A percentile compares a stretch with the other conserved stretches of the same genome.
Evolutionary conservation across 1,140 invertebrate genomes (phyloP).

Genomic region (Drosophila ogumai): DNA sequence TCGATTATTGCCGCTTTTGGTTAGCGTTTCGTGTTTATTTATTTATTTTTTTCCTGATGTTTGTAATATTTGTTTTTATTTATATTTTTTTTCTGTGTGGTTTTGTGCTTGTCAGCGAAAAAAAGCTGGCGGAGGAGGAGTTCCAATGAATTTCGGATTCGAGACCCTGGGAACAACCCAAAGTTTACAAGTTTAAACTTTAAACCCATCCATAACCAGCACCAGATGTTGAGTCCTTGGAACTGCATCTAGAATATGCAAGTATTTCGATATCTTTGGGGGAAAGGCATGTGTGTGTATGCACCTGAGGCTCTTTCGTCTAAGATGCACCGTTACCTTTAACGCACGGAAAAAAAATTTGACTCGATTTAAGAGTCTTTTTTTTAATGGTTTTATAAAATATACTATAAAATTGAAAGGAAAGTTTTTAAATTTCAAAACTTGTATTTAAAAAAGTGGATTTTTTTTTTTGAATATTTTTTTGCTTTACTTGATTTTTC

Average conservation of each 20-base stretch:
- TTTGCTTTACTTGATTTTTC: neutral
- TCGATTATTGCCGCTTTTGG: slow-evolving; percentile 8
- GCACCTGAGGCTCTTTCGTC: neutral
- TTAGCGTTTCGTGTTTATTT: neutral
- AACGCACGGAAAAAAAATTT: neutral
- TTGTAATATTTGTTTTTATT: slow-evolving; percentile 7
- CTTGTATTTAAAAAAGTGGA: no score
- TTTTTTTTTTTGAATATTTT: no score
- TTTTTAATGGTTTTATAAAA: no score
- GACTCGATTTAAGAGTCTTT: neutral
- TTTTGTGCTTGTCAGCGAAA: slow-evolving; percentile 28
- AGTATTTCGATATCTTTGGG: neutral
- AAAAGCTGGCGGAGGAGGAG: neutral
- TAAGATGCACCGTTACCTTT: slow-evolving; percentile 10
- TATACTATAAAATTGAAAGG: neutral
- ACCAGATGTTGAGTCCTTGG: slow-evolving; percentile 8
- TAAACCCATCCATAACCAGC: neutral
- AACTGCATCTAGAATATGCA: slow-evolving; percentile 6
- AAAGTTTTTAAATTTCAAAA: neutral
- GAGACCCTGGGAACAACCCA: slow-evolving; percentile 10
- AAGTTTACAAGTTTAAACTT: neutral
- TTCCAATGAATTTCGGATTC: slow-evolving; percentile 13
- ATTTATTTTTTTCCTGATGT: neutral
- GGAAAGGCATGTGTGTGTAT: neutral
- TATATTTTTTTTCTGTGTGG: neutral